Percentiles rank a stretch among this genome's conserved stretches.
Conservation (phyloP, 2,113 vertebrate species). For the Erpornis zantholeuca region DNA sequence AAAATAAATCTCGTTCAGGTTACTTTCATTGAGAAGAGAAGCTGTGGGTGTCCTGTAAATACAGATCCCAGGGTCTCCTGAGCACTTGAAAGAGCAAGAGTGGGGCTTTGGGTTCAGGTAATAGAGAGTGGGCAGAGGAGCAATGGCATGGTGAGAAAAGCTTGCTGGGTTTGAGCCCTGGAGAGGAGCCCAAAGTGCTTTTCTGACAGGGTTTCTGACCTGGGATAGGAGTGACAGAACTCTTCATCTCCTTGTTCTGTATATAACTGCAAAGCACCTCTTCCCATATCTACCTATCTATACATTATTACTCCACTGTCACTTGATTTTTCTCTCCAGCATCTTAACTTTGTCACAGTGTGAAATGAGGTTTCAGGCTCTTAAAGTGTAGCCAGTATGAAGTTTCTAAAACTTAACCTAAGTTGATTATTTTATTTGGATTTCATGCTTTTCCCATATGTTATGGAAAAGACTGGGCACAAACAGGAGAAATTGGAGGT, state of each 20-base stretch:
- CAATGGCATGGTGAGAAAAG: background rate
- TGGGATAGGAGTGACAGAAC: background rate
- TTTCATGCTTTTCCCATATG: background rate
- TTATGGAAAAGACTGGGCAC: background rate
- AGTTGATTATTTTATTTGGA: background rate
- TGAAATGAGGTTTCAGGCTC: background rate
- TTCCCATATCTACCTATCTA: background rate
- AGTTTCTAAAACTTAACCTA: background rate
- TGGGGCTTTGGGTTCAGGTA: background rate
- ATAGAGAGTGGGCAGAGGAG: background rate
- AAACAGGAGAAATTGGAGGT: background rate
- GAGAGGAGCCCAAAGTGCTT: background rate
- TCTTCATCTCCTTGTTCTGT: background rate
- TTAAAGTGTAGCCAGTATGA: background rate
- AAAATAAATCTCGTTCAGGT: background rate
- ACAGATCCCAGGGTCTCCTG: background rate
- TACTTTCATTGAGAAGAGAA: background rate
- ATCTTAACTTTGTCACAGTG: background rate
- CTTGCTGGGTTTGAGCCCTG: background rate
- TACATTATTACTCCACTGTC: background rate
- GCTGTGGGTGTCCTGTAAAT: background rate
- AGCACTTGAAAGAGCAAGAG: background rate
- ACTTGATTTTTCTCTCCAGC: background rate
- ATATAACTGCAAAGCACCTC: background rate
- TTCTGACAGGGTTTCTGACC: background rate